phyloP scores from a whole-genome alignment of 2,113 vertebrate species.

The Chunga burmeisteri region DNA sequence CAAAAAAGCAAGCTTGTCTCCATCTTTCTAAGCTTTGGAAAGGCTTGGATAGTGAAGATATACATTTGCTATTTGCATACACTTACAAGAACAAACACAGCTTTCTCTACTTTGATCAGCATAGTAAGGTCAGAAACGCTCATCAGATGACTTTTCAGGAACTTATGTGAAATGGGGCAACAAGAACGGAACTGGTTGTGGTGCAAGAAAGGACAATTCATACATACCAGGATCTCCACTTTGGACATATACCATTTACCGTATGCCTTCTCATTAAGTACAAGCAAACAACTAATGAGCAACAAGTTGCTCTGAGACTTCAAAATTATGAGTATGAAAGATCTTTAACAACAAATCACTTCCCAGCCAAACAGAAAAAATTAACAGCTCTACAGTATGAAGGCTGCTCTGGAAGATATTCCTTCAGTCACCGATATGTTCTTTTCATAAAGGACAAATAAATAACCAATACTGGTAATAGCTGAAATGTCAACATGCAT shows the following conservation, averaged over 20 bases:
- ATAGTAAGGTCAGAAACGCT: background rate
- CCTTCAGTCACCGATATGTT: background rate
- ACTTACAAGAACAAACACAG: background rate
- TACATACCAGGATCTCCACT: background rate
- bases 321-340: fast-evolving
- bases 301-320: background rate
- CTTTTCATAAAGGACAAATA: slow-evolving; percentile 9
- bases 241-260: background rate
- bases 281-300: background rate
- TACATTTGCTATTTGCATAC: background rate
- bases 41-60: background rate
- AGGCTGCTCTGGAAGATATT: background rate
- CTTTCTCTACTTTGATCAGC: background rate
- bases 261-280: background rate
- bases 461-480: background rate
- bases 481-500: slow-evolving; percentile 20
- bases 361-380: background rate
- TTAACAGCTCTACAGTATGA: background rate
- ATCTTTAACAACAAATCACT: background rate
- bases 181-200: background rate
- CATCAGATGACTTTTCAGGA: background rate
- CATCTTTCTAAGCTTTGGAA: background rate
- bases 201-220: background rate
- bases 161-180: background rate
- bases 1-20: background rate